These are phyloP conservation scores for Ectropis grisescens DNA, from an alignment of 1,140 invertebrate genomes.

Conservation along the genomic window DNA sequence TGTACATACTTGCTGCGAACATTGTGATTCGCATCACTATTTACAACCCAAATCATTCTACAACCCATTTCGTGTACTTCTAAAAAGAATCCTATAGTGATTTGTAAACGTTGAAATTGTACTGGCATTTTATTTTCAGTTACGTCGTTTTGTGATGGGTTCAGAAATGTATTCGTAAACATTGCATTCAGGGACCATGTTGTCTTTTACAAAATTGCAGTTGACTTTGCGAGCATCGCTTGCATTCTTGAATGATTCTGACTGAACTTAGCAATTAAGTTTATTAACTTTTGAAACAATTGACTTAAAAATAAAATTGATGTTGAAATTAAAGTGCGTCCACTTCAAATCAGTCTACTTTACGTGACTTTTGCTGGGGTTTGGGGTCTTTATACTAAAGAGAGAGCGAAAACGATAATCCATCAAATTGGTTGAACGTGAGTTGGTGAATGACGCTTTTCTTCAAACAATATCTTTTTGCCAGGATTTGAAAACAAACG, in stretches of 20 bases:
- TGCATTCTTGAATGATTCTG: constrained; percentile 40
- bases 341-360: too few relatives aligned
- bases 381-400: too few relatives aligned
- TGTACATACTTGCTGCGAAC: constrained; percentile 47
- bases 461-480: too few relatives aligned
- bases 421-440: too few relatives aligned
- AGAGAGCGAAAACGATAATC: too few relatives aligned
- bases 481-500: too few relatives aligned
- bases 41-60: background rate
- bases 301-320: too few relatives aligned
- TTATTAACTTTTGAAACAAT: too few relatives aligned
- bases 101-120: background rate
- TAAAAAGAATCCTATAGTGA: background rate
- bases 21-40: constrained; percentile 55
- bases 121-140: background rate
- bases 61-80: background rate
- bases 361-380: too few relatives aligned
- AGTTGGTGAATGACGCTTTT: too few relatives aligned
- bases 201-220: constrained; percentile 51
- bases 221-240: constrained; percentile 45
- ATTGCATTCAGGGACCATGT: constrained; percentile 36
- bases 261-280: constrained; percentile 9
- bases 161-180: constrained; percentile 47
- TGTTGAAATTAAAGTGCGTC: too few relatives aligned
- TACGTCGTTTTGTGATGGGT: too few relatives aligned